Evolutionary conservation across 2,888 invertebrate species (phyloP), one percentile per base, ranked within the genome.

Genomic region (Chaitophorus viminalis): DNA sequence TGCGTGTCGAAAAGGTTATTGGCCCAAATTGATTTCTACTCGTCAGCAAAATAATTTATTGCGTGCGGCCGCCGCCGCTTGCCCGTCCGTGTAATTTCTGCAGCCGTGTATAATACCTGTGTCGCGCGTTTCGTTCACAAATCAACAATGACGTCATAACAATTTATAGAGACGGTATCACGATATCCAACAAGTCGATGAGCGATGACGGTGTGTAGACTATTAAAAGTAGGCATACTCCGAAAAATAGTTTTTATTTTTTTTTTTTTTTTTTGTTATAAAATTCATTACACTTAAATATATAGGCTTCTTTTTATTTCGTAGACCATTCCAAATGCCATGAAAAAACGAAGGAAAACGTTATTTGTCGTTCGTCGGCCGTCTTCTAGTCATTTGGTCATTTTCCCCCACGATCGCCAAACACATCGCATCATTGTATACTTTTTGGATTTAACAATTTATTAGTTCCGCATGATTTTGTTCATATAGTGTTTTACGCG

Each of bases 401-500:
- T 29, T 60, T 6, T 14, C 21, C 2, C 60, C 11, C 25, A 21
- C 74, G 60, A 54, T 75, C 60, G 39, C 36, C 39, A 60, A 82
- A 82, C 36, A 33, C 33, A 17, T 29, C 60, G n/a, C n/a, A 60
- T 14, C 31, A 25, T 74, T 18, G 46, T 46, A 70, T 31, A 82
- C 54, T 54, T 36, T 74, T 82, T 33, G 36, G 60, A 74, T 82
- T 82, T 82, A 60, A 82, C 82, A 36, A 74, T 82, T 54, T 82
- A 82, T 82, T 82, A 60, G 83, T 83, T 83, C 83, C 74, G 60
- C 83, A 39, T 83, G 83, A 83, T 83, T 83, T 60, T 29, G n/a
- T 72, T 54, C 70, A 14, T 65, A 81, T 65, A 81, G 29, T 68
- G 65, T 68, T 33, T 11, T 54, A 33, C 25, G 82, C 31, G 60